Conservation (phyloP, 2,797 vertebrate species). For the Siniperca scherzeri region DNA sequence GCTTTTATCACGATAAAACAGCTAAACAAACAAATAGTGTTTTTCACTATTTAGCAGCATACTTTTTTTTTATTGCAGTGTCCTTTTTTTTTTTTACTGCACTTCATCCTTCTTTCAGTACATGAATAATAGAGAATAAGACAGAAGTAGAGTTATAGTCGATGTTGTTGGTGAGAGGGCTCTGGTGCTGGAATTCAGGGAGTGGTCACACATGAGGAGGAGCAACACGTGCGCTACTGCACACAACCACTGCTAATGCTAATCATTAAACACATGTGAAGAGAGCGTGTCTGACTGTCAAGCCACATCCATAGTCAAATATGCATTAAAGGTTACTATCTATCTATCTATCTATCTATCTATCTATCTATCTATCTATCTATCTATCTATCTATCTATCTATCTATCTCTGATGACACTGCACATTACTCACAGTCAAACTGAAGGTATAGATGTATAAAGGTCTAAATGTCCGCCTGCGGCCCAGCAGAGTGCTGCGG, state of each 20-base stretch:
- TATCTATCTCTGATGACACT: not conserved
- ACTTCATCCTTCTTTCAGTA: too few species aligned
- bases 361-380: not conserved
- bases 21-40: not conserved
- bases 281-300: not conserved
- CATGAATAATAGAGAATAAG: not conserved
- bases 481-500: slow-evolving; percentile 19
- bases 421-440: not conserved
- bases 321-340: not conserved
- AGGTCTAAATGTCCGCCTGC: not conserved
- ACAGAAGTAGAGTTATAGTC: slow-evolving; percentile 18
- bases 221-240: slow-evolving; percentile 57
- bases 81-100: too few species aligned
- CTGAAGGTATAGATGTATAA: not conserved
- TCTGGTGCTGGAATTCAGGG: slow-evolving; percentile 58
- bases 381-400: not conserved
- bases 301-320: not conserved
- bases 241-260: slow-evolving; percentile 11
- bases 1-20: not conserved
- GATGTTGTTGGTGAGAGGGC: slow-evolving; percentile 23
- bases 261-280: slow-evolving; percentile 2
- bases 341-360: not conserved
- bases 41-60: not conserved
- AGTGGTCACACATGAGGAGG: slow-evolving; percentile 65
- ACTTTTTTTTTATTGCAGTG: not conserved